Evolutionary conservation across 2,888 invertebrate species (phyloP), one percentile per base, ranked within the genome.

Genomic region (Xylocampa areola): DNA sequence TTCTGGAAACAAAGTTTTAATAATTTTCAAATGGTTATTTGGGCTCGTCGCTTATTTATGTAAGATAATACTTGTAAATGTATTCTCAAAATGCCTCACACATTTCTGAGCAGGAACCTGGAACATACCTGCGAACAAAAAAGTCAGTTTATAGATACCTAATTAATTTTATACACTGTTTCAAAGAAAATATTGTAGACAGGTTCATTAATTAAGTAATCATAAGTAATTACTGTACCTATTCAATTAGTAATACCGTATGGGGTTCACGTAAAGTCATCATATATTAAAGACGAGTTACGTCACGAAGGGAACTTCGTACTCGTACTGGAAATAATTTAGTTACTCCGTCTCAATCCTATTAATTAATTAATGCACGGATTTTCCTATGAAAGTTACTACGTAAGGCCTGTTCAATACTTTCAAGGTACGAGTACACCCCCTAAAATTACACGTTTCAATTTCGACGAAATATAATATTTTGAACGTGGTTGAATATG

Each of bases 361-460:
- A 41, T 58, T 51, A 39, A 59, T 64, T 30, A 59, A 64, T n/a
- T 60, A 41, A 54, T 49, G 27, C 11, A 48, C 8, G 14, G 14
- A 25, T 35, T 48, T 11, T 49, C 30, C 21, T n/a, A 39, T 21
- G 37, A 47, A 35, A 43, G 2, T 6, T 10, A 19, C 30, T 17
- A 17, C 27, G n/a, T 16, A 27, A 13, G 8, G 6, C 14, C 33
- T 27, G 25, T 30, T 35, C 32, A 35, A 30, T 36, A 36, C 11
- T 21, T 27, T 13, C 7, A 8, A 33, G 23, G n/a, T 3, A 11
- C 11, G 10, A 4, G 7, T 14, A 29, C 8, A 33, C n/a, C n/a
- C n/a, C n/a, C n/a, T 23, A 37, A 3, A 47, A 2, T 17, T 14
- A n/a, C n/a, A n/a, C 51, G 61, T 53, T 11, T 40, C n/a, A 30